Base-by-base conservation (phyloP, 2,888 invertebrate genomes). In the Dione vanillae region DNA sequence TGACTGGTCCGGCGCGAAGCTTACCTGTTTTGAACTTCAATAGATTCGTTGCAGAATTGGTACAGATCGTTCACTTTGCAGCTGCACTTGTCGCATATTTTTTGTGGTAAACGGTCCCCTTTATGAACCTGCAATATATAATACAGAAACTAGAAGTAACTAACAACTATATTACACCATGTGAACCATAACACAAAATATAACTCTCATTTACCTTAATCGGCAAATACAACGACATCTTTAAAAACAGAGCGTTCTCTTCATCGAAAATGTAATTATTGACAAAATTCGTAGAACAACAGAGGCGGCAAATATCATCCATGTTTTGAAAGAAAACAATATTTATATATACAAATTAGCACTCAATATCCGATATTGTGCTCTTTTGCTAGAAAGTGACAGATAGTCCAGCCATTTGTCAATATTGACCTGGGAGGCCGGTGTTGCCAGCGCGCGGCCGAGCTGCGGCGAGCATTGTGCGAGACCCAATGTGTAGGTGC, bases 151-250 rank as follows among this genome's bases (percentile, higher is more conserved):
- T 16, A 16, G 11, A 56, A n/a, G 10, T 7, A 56, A 56, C 49
- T 54, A 72, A 67, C 56, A 52, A 52, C 20, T 56, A 41, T 51
- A 70, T 54, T 52, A 69, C 64, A 49, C 51, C 52, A 62, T 40
- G 51, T 27, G 45, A 65, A 59, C 37, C 16, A 6, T 16, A 16
- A 9, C 10, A 35, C 3, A 56, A 40, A 35, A 37, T 16, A 37
- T 40, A 37, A 16, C 40, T 52, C 16, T 19, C 69, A 61, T 65
- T 71, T 95, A 96, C 96, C 96, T 96, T 96, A 84, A 96, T 95
- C 85, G 96, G 96, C 85, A 96, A 94, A 86, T 96, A 96, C 78
- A 96, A 91, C 73, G 95, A 94, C 90, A 96, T 96, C 94, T 96
- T 96, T 76, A 95, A 85, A 83, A 94, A 95, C 78, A 96, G 93